Evolutionary conservation across 2,797 vertebrate genomes (phyloP).

Genomic region (Rhinella marina): DNA sequence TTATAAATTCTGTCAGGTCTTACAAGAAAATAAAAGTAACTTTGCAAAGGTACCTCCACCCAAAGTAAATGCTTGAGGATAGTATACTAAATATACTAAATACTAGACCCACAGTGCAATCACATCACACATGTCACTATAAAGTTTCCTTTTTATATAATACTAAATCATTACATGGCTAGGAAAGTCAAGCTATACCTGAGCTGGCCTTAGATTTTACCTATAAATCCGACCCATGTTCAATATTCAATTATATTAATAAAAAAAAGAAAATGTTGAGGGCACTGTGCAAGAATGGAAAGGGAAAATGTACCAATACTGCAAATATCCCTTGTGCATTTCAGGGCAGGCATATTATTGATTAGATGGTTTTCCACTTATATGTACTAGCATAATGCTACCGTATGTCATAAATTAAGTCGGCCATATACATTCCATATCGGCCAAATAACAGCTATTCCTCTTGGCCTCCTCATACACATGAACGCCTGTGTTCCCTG

Average conservation of each 20-base stretch:
- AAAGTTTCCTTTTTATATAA: background rate
- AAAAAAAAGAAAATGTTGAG: too few relatives aligned
- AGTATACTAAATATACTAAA: background rate
- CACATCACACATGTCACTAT: background rate
- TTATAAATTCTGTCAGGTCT: background rate
- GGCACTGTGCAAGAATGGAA: too few relatives aligned
- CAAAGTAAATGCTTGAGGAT: background rate
- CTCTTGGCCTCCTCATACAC: too few relatives aligned
- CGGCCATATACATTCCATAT: too few relatives aligned
- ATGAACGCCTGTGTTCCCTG: too few relatives aligned
- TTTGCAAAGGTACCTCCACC: background rate
- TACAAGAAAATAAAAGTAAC: background rate
- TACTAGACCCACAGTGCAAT: background rate
- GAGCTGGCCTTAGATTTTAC: background rate
- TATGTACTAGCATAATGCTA: background rate
- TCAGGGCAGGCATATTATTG: background rate
- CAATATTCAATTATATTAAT: too few relatives aligned
- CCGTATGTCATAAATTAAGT: background rate
- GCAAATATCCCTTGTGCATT: background rate
- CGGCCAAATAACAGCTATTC: too few relatives aligned
- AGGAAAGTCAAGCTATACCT: background rate
- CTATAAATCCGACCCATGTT: background rate
- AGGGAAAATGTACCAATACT: too few relatives aligned
- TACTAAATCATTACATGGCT: background rate
- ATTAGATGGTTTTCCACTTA: background rate